Evolutionary conservation across 2,888 invertebrate species (phyloP).

Genomic region (Resseliella maxima): DNA sequence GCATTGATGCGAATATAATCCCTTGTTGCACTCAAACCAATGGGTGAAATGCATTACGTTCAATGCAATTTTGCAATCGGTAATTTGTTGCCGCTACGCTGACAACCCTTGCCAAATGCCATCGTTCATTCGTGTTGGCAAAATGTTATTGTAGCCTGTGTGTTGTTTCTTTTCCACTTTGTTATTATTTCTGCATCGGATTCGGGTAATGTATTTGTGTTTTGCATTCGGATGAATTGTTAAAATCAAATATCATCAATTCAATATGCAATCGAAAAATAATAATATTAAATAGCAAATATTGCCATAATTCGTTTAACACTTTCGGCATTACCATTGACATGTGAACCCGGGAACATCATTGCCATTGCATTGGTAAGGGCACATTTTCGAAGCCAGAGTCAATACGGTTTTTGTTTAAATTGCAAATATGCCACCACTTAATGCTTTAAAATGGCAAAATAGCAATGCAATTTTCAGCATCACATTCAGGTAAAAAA

Average conservation of each 20-base stretch:
- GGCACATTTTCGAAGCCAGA: background rate
- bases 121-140: background rate
- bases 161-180: background rate
- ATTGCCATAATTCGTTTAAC: constrained; percentile 55
- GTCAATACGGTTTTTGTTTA: constrained; percentile 40
- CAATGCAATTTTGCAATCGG: constrained; percentile 54
- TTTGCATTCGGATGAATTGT: constrained; percentile 3
- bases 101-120: constrained; percentile 22
- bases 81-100: constrained; percentile 37
- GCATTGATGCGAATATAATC: constrained; percentile 36
- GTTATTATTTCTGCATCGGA: constrained; percentile 40
- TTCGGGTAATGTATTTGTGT: constrained; percentile 30
- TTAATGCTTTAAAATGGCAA: background rate
- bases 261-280: constrained; percentile 51
- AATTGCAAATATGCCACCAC: constrained; percentile 28
- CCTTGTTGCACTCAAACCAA: background rate
- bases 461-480: background rate
- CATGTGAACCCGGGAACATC: constrained; percentile 17
- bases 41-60: constrained; percentile 7
- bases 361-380: background rate
- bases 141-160: constrained; percentile 9
- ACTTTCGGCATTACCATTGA: constrained; percentile 52
- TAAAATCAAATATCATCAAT: constrained; percentile 54
- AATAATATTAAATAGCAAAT: constrained; percentile 53
- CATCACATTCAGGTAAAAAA: background rate